Percentiles rank a stretch among this genome's conserved stretches.
Conservation (phyloP, 2,888 invertebrate species). For the Rhopalosiphum nymphaeae region DNA sequence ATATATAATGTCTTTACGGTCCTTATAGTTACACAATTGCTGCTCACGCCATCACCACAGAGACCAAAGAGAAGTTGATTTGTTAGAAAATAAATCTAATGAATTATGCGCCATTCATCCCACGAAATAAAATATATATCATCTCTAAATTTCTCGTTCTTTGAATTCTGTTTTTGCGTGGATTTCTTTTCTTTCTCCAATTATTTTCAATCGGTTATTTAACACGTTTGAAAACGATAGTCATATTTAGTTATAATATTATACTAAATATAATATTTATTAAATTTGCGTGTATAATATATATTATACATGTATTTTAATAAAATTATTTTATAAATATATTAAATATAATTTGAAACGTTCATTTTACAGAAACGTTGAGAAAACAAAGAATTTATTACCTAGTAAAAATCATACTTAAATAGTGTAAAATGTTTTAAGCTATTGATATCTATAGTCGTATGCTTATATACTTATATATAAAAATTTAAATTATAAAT, state of each 20-base stretch:
- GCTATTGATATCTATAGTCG: not conserved
- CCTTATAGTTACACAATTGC: not conserved
- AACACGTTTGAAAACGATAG: not conserved
- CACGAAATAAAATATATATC: not conserved
- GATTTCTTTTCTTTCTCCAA: not conserved
- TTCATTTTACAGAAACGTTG: not conserved
- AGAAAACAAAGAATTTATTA: not conserved
- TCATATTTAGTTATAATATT: not conserved
- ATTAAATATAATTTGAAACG: not conserved
- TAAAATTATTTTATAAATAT: not conserved
- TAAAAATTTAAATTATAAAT: not conserved
- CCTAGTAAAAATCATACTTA: not conserved
- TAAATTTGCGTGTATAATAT: not conserved
- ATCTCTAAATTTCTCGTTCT: not conserved
- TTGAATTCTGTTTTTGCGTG: conserved; percentile 19
- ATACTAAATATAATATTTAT: not conserved
- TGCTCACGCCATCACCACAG: too few species aligned
- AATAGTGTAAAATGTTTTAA: not conserved
- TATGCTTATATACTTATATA: not conserved
- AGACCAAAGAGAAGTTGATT: conserved; percentile 44
- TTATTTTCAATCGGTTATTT: conserved; percentile 18
- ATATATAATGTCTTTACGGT: conserved; percentile 19
- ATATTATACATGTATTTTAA: not conserved
- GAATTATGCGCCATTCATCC: conserved; percentile 9
- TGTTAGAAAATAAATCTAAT: conserved; percentile 57